A percentile compares a stretch with the other conserved stretches of the same genome.
These are phyloP conservation scores for Sialia sialis DNA, from an alignment of 2,113 vertebrate genomes.

Conservation along the genomic window DNA sequence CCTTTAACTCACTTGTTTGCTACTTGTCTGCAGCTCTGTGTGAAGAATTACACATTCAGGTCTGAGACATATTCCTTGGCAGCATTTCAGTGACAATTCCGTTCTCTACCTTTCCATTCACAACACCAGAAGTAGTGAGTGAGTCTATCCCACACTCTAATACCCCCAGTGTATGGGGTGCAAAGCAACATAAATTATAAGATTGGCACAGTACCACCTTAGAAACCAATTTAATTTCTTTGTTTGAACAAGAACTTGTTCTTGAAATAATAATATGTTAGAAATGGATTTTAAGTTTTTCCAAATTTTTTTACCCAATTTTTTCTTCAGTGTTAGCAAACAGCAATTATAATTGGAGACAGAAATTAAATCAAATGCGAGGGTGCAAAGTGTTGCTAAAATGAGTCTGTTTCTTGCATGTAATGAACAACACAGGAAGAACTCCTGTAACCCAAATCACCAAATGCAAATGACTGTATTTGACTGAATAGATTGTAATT, in stretches of 20 bases:
- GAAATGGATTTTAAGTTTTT: neutral
- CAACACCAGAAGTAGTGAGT: neutral
- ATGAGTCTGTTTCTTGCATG: neutral
- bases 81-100: neutral
- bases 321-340: neutral
- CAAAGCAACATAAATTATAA: neutral
- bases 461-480: neutral
- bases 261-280: neutral
- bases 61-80: neutral
- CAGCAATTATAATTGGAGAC: neutral
- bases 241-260: fast-evolving
- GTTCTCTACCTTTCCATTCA: neutral
- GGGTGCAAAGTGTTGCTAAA: neutral
- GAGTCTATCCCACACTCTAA: neutral
- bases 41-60: neutral
- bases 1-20: neutral
- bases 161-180: neutral
- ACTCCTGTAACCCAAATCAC: neutral
- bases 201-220: neutral
- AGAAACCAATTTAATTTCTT: neutral
- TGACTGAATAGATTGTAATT: neutral
- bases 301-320: neutral
- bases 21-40: neutral
- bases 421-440: neutral
- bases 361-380: neutral